Evolutionary conservation across 2,797 vertebrate species (phyloP), one percentile per base, ranked within the genome.

Genomic region (Pangasius macronema): DNA sequence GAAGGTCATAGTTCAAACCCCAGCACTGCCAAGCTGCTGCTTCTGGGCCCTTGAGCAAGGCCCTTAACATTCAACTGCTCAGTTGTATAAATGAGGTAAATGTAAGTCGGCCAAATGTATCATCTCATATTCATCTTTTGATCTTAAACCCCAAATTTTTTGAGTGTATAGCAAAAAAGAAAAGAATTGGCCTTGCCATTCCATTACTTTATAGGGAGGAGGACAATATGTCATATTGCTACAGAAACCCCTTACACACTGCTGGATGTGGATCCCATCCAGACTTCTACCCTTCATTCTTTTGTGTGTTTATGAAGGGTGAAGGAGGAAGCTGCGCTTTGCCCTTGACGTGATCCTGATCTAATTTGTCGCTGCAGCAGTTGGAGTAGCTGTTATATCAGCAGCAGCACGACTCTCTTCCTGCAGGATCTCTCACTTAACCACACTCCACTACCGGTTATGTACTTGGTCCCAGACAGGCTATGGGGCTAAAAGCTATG

Each of bases 341-440:
- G 73, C 33, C 73, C 86, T 84, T 84, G 82, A 68, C 51, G 3
- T n/a, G 86, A 53, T 76, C 82, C 73, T 77, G 72, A 87, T 84
- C 49, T 76, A 77, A 68, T 87, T 84, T 84, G 46, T 57, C 10
- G 30, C 68, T 83, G 80, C 59, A 67, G 86, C 82, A 84, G 68
- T 76, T 3, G 3, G 24, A 83, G n/a, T 27, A 68, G 82, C 46
- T 63, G 22, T 75, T 85, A 39, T 65, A 55, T 93, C 70, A 88
- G 89, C 77, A 87, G 13, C 65, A 83, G 86, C 63, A 5, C 73
- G 3, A 67, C n/a, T 89, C 81, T 82, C 36, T 5, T 49, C 89
- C 85, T 88, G 82, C 90, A 85, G 51, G 79, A 13, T 88, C 57
- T 83, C 89, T 90, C 80, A 63, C 77, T 87, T 82, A 77, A 86